Conservation (phyloP, 1,140 invertebrate genomes). For the Nasonia vitripennis region DNA sequence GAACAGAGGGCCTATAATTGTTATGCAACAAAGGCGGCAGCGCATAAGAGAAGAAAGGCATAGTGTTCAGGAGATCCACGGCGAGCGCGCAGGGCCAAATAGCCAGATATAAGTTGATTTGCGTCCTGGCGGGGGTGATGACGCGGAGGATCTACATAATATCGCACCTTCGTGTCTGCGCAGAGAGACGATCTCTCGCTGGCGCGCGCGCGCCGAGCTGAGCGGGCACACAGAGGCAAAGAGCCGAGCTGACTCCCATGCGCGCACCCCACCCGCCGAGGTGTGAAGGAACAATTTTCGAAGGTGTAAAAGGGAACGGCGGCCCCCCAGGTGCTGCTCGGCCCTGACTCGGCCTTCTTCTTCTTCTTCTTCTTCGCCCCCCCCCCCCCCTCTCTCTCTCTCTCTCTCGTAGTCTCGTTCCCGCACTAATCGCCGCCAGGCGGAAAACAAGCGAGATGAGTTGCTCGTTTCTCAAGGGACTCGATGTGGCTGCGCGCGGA, state of each 20-base stretch:
- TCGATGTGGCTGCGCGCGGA: neutral
- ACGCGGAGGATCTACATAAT: constrained; percentile 38
- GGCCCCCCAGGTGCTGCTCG: constrained; percentile 62
- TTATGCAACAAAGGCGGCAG: constrained; percentile 18
- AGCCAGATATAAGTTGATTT: constrained; percentile 36
- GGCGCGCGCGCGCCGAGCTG: neutral
- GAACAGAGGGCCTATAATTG: neutral
- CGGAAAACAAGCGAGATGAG: constrained; percentile 70
- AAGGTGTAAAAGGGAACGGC: constrained; percentile 62
- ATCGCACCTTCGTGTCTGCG: constrained; percentile 5
- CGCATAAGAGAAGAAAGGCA: neutral
- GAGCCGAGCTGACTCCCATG: constrained; percentile 8
- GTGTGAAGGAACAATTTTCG: constrained; percentile 65
- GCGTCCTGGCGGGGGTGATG: constrained; percentile 24
- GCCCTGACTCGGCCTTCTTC: constrained; percentile 54
- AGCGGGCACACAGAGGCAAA: neutral
- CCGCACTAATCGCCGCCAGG: constrained; percentile 65
- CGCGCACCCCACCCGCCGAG: constrained; percentile 41
- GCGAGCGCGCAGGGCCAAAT: neutral
- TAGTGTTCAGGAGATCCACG: neutral
- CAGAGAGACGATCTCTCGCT: neutral
- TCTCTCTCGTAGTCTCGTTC: neutral
- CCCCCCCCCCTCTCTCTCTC: neutral
- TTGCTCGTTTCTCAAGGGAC: constrained; percentile 60
- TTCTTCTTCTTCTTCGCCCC: neutral